Conservation (phyloP, 2,797 vertebrate species). For the Brachyalestes nurse region DNA sequence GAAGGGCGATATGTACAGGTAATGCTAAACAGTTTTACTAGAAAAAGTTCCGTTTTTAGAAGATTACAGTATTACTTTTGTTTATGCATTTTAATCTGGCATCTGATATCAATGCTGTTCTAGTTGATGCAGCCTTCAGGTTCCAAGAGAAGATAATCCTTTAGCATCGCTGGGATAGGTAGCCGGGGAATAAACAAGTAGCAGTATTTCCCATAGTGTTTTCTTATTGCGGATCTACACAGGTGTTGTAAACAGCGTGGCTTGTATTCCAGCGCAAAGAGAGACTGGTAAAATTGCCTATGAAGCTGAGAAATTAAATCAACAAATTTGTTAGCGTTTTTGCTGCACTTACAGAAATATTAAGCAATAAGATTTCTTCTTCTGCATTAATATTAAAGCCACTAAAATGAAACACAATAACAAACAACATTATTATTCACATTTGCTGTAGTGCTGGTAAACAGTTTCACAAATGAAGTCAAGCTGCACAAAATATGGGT, state of each 20-base stretch:
- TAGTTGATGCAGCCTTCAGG: conserved; percentile 65
- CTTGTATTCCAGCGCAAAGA: conserved; percentile 63
- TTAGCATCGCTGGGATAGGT: conserved; percentile 70
- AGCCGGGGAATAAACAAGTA: conserved; percentile 66
- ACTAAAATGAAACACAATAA: neutral
- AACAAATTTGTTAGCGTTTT: neutral
- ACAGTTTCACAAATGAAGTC: neutral
- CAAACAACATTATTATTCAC: no score
- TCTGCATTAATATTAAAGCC: neutral
- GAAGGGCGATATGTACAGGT: no score
- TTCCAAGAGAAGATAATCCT: conserved; percentile 74
- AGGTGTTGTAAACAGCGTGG: conserved; percentile 74
- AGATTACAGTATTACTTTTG: neutral
- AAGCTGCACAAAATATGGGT: neutral
- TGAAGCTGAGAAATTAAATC: conserved; percentile 67
- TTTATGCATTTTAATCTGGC: neutral
- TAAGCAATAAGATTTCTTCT: neutral
- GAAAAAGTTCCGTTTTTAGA: neutral
- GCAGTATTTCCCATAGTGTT: conserved; percentile 65
- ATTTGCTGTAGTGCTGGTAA: no score
- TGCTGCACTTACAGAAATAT: neutral
- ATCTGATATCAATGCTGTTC: neutral
- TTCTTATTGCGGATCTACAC: conserved; percentile 68
- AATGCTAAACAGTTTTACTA: neutral
- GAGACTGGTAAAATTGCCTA: conserved; percentile 72